Conservation (phyloP, 2,797 vertebrate genomes). For the Gymnocypris eckloni region DNA sequence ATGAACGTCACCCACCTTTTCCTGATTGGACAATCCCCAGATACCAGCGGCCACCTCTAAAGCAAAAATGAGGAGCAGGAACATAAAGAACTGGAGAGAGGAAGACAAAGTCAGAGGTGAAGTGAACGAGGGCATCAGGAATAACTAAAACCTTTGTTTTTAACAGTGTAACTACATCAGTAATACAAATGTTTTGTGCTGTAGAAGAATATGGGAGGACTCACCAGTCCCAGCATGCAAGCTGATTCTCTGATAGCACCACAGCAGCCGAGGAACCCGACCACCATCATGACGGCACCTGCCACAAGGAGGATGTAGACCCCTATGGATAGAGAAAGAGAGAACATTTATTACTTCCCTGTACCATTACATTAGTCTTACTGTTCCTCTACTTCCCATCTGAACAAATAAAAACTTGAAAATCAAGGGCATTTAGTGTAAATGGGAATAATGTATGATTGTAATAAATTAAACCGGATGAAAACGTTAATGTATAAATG, state of each 20-base stretch:
- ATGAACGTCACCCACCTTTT: constrained; percentile 74
- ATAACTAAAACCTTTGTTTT: neutral
- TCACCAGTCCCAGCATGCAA: constrained; percentile 95
- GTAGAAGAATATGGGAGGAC: constrained; percentile 51
- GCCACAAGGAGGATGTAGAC: constrained; percentile 93
- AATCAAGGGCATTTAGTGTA: neutral
- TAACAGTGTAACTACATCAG: neutral
- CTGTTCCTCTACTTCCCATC: neutral
- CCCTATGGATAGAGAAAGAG: constrained; percentile 71
- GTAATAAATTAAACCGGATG: neutral
- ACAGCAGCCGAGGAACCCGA: constrained; percentile 96
- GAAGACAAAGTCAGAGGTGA: neutral
- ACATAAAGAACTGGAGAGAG: constrained; percentile 87
- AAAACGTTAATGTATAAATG: neutral
- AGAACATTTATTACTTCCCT: neutral
- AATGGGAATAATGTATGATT: neutral
- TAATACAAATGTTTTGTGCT: neutral
- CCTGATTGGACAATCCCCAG: constrained; percentile 91
- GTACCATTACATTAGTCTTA: neutral
- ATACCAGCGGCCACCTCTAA: constrained; percentile 92
- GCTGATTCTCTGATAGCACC: constrained; percentile 93
- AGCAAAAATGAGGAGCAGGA: constrained; percentile 92
- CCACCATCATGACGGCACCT: constrained; percentile 93
- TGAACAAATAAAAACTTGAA: neutral
- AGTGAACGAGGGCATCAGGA: neutral